Evolutionary conservation across 2,797 vertebrate genomes (phyloP), one percentile per base, ranked within the genome.

Genomic region (Neosilurus hyrtlii): DNA sequence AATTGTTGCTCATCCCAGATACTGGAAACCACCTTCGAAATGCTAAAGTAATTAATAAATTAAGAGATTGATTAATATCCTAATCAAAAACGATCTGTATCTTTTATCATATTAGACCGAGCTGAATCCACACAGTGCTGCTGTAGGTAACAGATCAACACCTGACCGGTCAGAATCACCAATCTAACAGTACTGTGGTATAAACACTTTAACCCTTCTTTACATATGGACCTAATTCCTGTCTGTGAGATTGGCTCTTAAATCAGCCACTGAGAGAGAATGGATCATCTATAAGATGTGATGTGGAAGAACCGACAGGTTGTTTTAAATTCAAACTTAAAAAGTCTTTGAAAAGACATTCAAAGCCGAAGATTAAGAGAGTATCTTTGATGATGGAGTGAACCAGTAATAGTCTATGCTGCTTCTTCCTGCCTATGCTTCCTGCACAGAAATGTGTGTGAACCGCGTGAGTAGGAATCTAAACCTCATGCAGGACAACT

Each of bases 341-440:
- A 57, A 75, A 72, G 59, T 72, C 79, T 82, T 85, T 85, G 80
- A 78, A 78, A 82, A 72, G 68, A 76, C 74, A 73, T 73, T 74
- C 79, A 79, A 79, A 82, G 84, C 80, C 68, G 14, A 65, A 82
- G 75, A 73, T 85, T 82, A 85, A 66, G 59, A 18, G 61, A 20
- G 68, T 20, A 61, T 77, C 66, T 85, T 79, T 85, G 84, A 82
- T 79, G 84, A 79, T 35, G 9, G 68, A 68, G 54, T 74, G 80
- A 67, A 54, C n/a, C 75, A 79, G 68, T 79, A 52, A 82, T 65
- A 16, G 57, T 54, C 79, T 71, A 30, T 65, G 52, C 66, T 82
- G 67, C 80, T 71, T 72, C 59, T 78, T 68, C 10, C 61, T 82
- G 49, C 66, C 43, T 4, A 43, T 43, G 43, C 59, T 78, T 68